Evolutionary conservation across 2,888 invertebrate genomes (phyloP).

Genomic region (Cryptocheilus praepositus): DNA sequence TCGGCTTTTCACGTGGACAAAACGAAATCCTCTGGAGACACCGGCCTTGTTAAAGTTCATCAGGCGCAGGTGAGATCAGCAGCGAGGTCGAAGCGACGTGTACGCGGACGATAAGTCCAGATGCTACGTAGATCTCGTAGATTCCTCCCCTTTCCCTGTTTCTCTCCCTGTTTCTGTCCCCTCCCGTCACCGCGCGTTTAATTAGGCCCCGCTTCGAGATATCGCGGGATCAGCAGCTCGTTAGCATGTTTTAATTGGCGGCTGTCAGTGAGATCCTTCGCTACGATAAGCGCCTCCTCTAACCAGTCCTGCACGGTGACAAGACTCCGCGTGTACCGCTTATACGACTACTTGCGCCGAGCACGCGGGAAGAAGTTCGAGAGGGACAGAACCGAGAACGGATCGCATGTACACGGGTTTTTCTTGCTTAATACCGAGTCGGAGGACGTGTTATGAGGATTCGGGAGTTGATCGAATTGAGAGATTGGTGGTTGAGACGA

Average conservation of each 20-base stretch:
- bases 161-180: slow-evolving; percentile 36
- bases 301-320: slow-evolving; percentile 65
- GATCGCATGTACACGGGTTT: slow-evolving; percentile 40
- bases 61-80: slow-evolving; percentile 38
- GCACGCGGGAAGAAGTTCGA: slow-evolving; percentile 17
- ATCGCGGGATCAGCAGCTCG: slow-evolving; percentile 74
- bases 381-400: slow-evolving; percentile 30
- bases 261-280: slow-evolving; percentile 71
- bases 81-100: slow-evolving; percentile 27
- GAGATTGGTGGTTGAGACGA: too few relatives aligned
- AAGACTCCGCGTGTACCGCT: slow-evolving; percentile 60
- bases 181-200: slow-evolving; percentile 64
- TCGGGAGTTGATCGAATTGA: too few relatives aligned
- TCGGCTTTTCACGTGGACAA: neutral
- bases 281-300: slow-evolving; percentile 66
- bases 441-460: slow-evolving; percentile 2
- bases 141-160: slow-evolving; percentile 48
- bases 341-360: slow-evolving; percentile 54
- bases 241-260: slow-evolving; percentile 75
- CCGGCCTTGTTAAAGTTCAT: slow-evolving; percentile 49
- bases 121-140: slow-evolving; percentile 49
- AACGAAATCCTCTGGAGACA: too few relatives aligned
- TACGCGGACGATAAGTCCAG: slow-evolving; percentile 42
- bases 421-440: slow-evolving; percentile 43
- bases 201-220: slow-evolving; percentile 68